Evolutionary conservation across 2,113 vertebrate genomes (phyloP), one percentile per base, ranked within the genome.

Genomic region (Phalacrocorax carbo): DNA sequence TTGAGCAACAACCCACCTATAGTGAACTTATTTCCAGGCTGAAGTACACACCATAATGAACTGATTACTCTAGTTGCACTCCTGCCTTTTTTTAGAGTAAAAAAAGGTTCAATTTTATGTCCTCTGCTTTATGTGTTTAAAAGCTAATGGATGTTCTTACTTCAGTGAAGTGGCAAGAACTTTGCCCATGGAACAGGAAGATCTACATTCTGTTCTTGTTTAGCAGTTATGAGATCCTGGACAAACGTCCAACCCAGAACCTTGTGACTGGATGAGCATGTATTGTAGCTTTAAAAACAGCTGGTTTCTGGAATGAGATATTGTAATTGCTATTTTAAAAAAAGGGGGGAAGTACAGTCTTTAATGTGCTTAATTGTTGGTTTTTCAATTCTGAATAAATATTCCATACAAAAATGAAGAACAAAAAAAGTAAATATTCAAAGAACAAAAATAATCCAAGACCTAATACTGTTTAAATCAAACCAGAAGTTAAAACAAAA

Each of bases 81-180:
- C 32, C 40, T 80, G 88, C 54, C 70, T 65, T 88, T 70, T 77
- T 82, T 36, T 81, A 85, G 62, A 87, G 27, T 93, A 64, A 87
- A 71, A 86, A 86, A 84, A 25, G 13, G 55, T 62, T 91, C 91
- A 69, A 92, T 97, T 94, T 92, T 90, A 48, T 82, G 79, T 94
- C 71, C 79, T 88, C 75, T 94, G 61, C 79, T n/a, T 86, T 78
- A 58, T 0, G 10, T 48, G 19, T 95, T 94, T 95, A 96, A 96
- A 96, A 95, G 95, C 94, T 96, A 96, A 95, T 96, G 88, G 92
- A 82, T 20, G 34, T 54, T 93, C 81, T 92, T 94, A 77, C 64
- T 93, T 87, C 25, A 52, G 48, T 68, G 44, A 90, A 82, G 70
- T 61, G 78, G 70, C 54, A 91, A 89, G 69, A 94, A 80, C 73